A percentile compares a stretch with the other conserved stretches of the same genome.
These are phyloP conservation scores for Cheilosia urbana DNA, from an alignment of 2,888 invertebrate genomes.

Conservation along the genomic window DNA sequence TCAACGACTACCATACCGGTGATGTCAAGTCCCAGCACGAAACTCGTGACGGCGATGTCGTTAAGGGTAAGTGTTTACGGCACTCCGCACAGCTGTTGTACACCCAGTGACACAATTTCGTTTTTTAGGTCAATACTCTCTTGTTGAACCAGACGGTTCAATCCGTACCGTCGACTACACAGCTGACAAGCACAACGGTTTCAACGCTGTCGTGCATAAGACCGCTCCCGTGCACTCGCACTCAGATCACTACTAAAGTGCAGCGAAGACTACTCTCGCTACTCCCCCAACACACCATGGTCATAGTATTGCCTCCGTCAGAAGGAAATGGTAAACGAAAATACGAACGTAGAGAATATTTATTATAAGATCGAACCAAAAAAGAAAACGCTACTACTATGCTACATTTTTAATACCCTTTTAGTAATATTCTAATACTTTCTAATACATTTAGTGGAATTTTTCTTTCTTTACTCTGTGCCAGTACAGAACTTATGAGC, in stretches of 20 bases:
- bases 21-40: constrained; percentile 88
- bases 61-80: constrained; percentile 84
- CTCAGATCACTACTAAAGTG: constrained; percentile 66
- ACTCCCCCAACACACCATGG: constrained; percentile 33
- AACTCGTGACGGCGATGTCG: constrained; percentile 87
- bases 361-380: constrained; percentile 75
- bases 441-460: constrained; percentile 32
- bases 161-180: constrained; percentile 86
- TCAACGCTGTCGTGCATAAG: constrained; percentile 84
- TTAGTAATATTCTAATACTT: constrained; percentile 30
- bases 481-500: constrained; percentile 59
- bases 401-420: constrained; percentile 53
- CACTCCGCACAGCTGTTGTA: neutral
- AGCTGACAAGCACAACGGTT: constrained; percentile 84
- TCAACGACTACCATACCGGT: constrained; percentile 85
- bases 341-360: constrained; percentile 63
- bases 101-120: neutral
- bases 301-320: constrained; percentile 60
- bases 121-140: constrained; percentile 85
- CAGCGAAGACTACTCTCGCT: constrained; percentile 5
- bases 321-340: constrained; percentile 32
- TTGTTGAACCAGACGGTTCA: constrained; percentile 90
- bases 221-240: constrained; percentile 82
- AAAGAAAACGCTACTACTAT: constrained; percentile 55
- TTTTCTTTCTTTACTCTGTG: constrained; percentile 51